phyloP scores from a whole-genome alignment of 2,797 vertebrate species.

The Telmatherina bonti region DNA sequence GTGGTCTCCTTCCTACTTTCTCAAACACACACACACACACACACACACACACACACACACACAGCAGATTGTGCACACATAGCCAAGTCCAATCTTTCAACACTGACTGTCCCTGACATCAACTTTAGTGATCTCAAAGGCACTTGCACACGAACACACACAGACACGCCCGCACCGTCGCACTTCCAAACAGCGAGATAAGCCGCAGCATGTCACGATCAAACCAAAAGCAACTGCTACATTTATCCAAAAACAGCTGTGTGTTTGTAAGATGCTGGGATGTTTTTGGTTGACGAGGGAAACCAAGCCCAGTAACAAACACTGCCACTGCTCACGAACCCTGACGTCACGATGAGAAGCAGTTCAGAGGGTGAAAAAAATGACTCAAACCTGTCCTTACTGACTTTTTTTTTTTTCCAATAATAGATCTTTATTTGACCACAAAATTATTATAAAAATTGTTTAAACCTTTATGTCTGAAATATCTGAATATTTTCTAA shows the following conservation, averaged over 20 bases:
- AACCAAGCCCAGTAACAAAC: slow-evolving; percentile 78
- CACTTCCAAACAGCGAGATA: slow-evolving; percentile 53
- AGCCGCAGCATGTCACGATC: slow-evolving; percentile 29
- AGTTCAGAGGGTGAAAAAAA: slow-evolving; percentile 4
- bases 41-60: not conserved
- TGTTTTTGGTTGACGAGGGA: slow-evolving; percentile 71
- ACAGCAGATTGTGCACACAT: not conserved
- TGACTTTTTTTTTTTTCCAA: too few species aligned
- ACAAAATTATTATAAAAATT: too few species aligned
- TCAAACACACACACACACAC: not conserved
- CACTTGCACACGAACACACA: slow-evolving; percentile 28
- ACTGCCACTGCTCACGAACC: slow-evolving; percentile 62
- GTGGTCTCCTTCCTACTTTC: slow-evolving; percentile 3
- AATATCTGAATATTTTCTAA: too few species aligned
- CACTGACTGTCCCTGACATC: slow-evolving; percentile 25
- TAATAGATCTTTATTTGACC: too few species aligned
- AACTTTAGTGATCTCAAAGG: slow-evolving; percentile 48
- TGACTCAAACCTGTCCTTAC: not conserved
- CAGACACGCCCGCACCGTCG: slow-evolving; percentile 46
- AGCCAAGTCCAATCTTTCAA: slow-evolving; percentile 24
- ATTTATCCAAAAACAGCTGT: slow-evolving; percentile 60
- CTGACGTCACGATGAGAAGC: slow-evolving; percentile 44
- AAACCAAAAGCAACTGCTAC: slow-evolving; percentile 50
- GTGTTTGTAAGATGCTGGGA: slow-evolving; percentile 69
- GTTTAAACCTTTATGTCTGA: too few species aligned